Base-by-base conservation (phyloP, 2,113 vertebrate genomes). In the Podarcis raffonei region DNA sequence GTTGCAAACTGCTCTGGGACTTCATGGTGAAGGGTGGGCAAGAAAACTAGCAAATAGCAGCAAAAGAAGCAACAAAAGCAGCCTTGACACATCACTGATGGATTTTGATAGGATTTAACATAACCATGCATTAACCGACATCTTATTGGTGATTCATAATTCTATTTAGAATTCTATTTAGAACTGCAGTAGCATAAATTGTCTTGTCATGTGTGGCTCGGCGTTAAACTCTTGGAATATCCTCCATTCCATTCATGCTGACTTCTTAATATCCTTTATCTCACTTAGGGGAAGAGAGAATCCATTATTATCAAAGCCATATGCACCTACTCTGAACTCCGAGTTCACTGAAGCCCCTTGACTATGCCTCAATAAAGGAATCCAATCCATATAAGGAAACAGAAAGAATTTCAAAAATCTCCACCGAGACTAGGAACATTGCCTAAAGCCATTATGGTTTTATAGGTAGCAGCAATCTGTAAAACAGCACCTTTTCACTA, bases 351-450 rank as follows among this genome's bases (percentile, higher is more conserved):
- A 53, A 81, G 32, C 48, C 35, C 65, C 32, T 39, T 30, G n/a
- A 81, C 57, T 62, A 69, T 82, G 68, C 16, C 35, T 82, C 53
- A 65, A 39, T 82, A 75, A 82, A 82, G 57, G 57, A 75, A 87
- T 81, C 35, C 80, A 75, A 88, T 30, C 80, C 37, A 32, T 82
- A 82, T 83, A 75, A n/a, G 37, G 87, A 88, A 65, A 39, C 18
- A 82, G 53, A 48, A 83, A 39, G 79, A 88, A 88, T 83, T 39
- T 42, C 80, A 88, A 75, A 74, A 75, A 65, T 81, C 69, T 75
- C 80, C 57, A 65, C 69, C 5, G 59, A 42, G 80, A 75, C 62
- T 76, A 48, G 22, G 37, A 82, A 81, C 37, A 65, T n/a, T 75
- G n/a, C 68, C 48, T 81, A 65, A 74, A 74, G 79, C 32, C 57